Evolutionary conservation across 2,797 vertebrate species (phyloP), one percentile per base, ranked within the genome.

Genomic region (Cyclopterus lumpus): DNA sequence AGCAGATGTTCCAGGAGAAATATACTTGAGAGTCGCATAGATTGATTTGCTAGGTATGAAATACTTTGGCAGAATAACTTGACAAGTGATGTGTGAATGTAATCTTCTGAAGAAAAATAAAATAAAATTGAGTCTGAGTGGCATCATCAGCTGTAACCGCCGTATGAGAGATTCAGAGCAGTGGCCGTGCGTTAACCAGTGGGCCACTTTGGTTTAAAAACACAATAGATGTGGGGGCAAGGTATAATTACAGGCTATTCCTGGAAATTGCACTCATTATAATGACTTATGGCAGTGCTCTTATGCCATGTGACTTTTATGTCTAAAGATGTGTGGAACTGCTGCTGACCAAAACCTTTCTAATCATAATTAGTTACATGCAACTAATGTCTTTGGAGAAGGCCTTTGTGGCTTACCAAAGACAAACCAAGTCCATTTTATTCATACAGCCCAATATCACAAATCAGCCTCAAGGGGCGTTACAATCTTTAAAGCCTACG

Each of bases 1-100:
- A 42, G 49, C 55, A 73, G 71, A 80, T 80, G 77, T 63, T 68
- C 40, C 57, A 73, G 68, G 61, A 75, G 55, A 71, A 72, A 66
- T 28, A 16, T 24, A 71, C 36, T 49, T 18, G 0, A 59, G 55
- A 24, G 44, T 63, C 49, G 26, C 36, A 40, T 8, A 1, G 24
- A 53, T 18, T 63, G 26, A 55, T 67, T 69, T 20, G 2, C 12
- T 28, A 10, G 22, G 6, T 40, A 15, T 26, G 14, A 59, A 26
- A 60, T 20, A 14, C 2, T 53, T 14, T 57, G 55, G 46, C 49
- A 34, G 46, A 48, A 7, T 32, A 51, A 28, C 3, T 58, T 57
- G 20, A 61, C 3, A 34, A 11, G 16, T 32, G 16, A 40, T 64
- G 1, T 28, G 11, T 8, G 18, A 53, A 32, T 12, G 32, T 24